Base-by-base conservation (phyloP, 2,888 invertebrate species). In the Amphipoea oculea region DNA sequence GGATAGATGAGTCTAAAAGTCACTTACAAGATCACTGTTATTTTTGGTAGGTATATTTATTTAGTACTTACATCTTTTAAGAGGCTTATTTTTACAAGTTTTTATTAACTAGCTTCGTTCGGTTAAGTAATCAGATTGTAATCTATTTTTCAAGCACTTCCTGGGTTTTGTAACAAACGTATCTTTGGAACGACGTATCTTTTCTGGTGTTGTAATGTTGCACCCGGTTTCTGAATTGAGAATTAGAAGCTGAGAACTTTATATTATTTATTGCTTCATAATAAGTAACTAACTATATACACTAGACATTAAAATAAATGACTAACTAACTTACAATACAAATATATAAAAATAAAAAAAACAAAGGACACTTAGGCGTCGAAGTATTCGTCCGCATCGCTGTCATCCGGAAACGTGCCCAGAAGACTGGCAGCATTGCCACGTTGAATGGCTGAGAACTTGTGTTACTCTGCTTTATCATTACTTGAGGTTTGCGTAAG, bases 91-190 rank as follows among this genome's bases (percentile, higher is more conserved):
- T 40, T 60, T 65, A 62, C 6, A 17, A 29, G 62, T 20, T 20
- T 62, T 40, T 40, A 23, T 11, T 20, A 40, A 65, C 20, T 40
- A 40, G 11, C 65, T 20, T 20, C 40, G 20, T 65, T 65, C 29
- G 14, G n/a, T n/a, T 9, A n/a, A 60, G 23, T n/a, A 23, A 2
- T n/a, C 29, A 36, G 29, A 36, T 36, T 63, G 17, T 36, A 63
- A 36, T 63, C 3, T 0, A 29, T 29, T 62, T 62, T 63, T 36
- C 63, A 63, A 17, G 7, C 20, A 20, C 29, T 63, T 36, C 36
- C 36, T 36, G 36, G 29, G 63, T 81, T 81, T 73, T 63, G 36
- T 29, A 62, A 42, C 23, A 57, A 82, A 36, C 14, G 14, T 51
- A 40, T 45, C 23, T 45, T 76, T 40, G 2, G 3, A 36, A 36